Percentiles rank a stretch among this genome's conserved stretches.
These are phyloP conservation scores for Istiophorus platypterus DNA, from an alignment of 2,113 vertebrate species.

Conservation along the genomic window DNA sequence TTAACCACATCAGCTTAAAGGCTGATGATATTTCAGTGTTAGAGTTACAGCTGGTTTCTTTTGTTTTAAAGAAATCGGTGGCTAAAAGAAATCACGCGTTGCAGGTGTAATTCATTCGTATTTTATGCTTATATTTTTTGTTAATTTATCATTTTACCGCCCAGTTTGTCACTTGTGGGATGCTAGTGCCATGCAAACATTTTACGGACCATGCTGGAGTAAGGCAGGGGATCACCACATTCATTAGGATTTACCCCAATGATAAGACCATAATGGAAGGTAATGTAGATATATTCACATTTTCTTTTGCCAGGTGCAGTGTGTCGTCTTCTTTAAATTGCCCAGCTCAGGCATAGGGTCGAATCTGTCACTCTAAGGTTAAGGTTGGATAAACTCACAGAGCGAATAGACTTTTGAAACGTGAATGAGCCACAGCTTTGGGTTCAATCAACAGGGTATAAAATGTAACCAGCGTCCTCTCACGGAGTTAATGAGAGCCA, in stretches of 20 bases:
- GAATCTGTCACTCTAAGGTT: conserved; percentile 46
- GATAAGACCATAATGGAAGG: not conserved
- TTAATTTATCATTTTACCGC: too few species aligned
- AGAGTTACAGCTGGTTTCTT: too few species aligned
- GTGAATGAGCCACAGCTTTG: conserved; percentile 56
- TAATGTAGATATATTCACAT: not conserved
- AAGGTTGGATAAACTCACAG: conserved; percentile 79
- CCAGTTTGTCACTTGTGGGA: too few species aligned
- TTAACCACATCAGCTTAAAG: too few species aligned
- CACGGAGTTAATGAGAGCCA: conserved; percentile 76
- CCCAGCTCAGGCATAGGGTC: conserved; percentile 53
- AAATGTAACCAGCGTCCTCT: conserved; percentile 70
- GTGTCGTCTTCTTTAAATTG: conserved; percentile 31
- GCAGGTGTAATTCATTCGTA: too few species aligned
- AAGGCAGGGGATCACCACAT: not conserved
- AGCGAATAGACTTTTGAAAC: conserved; percentile 68
- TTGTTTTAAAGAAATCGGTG: too few species aligned
- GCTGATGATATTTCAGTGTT: too few species aligned
- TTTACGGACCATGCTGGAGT: too few species aligned
- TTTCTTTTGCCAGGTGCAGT: not conserved
- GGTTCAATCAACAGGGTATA: conserved; percentile 65
- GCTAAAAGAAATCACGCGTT: too few species aligned
- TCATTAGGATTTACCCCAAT: not conserved
- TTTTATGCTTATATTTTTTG: too few species aligned
- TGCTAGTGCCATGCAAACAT: too few species aligned